Conservation (phyloP, 2,888 invertebrate genomes). For the Drosophila eohydei region DNA sequence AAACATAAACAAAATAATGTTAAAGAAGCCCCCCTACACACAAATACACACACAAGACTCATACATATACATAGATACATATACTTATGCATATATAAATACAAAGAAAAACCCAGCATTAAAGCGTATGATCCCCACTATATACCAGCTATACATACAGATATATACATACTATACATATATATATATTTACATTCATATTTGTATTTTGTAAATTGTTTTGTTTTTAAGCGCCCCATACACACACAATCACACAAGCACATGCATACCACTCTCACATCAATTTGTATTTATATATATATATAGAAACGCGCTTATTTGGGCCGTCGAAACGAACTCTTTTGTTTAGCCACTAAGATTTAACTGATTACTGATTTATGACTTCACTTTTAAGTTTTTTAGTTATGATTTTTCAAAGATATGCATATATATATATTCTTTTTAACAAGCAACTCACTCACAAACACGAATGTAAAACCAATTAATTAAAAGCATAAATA, state of each 20-base stretch:
- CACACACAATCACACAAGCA: conserved; percentile 18
- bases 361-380: conserved; percentile 61
- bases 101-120: conserved; percentile 19
- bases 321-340: conserved; percentile 41
- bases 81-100: conserved; percentile 24
- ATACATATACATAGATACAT: conserved; percentile 18
- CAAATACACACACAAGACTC: conserved; percentile 34
- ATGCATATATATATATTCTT: conserved; percentile 15
- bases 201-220: conserved; percentile 68
- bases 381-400: conserved; percentile 53
- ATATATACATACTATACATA: conserved; percentile 30
- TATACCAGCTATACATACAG: conserved; percentile 27
- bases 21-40: conserved; percentile 15
- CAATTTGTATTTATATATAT: conserved; percentile 66
- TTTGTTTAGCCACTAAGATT: conserved; percentile 64
- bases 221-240: conserved; percentile 58
- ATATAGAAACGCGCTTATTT: conserved; percentile 25
- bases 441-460: conserved; percentile 36
- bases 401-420: conserved; percentile 50
- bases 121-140: conserved; percentile 15
- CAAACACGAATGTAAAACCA: conserved; percentile 37
- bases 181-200: conserved; percentile 41
- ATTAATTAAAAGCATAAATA: conserved; percentile 33
- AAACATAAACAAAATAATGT: conserved; percentile 33
- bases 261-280: conserved; percentile 1